These are phyloP conservation scores for Holothuria glaberrima DNA, from an alignment of 35 echinoderm and acorn worm species.

Conservation along the genomic window DNA sequence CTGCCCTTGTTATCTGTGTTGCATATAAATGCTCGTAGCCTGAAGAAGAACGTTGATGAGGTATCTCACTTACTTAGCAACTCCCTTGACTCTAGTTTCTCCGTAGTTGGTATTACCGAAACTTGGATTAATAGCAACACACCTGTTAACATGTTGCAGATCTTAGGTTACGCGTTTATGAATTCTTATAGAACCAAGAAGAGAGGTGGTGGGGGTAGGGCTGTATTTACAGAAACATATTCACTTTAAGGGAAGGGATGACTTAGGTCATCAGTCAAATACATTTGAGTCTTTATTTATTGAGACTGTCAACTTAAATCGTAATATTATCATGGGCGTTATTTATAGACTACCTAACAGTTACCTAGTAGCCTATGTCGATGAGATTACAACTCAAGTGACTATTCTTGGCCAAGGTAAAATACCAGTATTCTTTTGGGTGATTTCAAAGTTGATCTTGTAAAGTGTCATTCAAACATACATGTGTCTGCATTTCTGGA, in stretches of 20 bases:
- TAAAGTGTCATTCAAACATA: no score
- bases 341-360: conserved; percentile 23
- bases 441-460: no score
- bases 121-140: no score
- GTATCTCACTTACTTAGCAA: not conserved
- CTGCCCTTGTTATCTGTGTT: not conserved
- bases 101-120: not conserved
- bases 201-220: not conserved
- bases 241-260: not conserved
- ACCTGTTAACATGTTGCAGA: no score
- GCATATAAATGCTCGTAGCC: conserved; percentile 1
- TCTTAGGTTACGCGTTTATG: not conserved
- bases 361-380: not conserved
- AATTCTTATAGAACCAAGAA: not conserved
- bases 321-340: conserved; percentile 11
- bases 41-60: not conserved
- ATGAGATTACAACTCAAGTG: no score
- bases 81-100: not conserved
- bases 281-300: no score
- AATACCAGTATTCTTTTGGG: not conserved
- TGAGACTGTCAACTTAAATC: no score
- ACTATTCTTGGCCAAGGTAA: not conserved
- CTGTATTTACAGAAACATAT: no score
- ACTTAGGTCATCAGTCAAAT: not conserved
- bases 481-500: conserved; percentile 31